Conservation (phyloP, 2,888 invertebrate genomes). For the Eilema sororculum region DNA sequence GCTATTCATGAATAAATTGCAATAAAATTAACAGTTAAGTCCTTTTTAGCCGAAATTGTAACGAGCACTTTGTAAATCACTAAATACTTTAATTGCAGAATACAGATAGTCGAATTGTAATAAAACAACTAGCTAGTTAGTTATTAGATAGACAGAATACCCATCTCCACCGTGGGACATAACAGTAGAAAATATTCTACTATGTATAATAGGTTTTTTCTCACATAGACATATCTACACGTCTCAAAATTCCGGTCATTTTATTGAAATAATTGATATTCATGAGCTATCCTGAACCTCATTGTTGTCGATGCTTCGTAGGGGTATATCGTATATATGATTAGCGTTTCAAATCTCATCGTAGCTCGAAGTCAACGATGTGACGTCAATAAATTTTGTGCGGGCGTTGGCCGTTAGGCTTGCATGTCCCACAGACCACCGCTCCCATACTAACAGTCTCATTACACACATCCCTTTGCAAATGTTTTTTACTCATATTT, state of each 20-base stretch:
- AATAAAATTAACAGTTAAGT: not conserved
- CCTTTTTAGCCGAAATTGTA: not conserved
- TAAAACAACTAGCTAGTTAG: not conserved
- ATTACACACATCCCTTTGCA: slow-evolving; percentile 72
- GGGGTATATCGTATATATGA: slow-evolving; percentile 48
- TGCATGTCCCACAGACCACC: slow-evolving; percentile 60
- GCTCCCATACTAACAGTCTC: slow-evolving; percentile 70
- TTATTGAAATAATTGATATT: slow-evolving; percentile 45
- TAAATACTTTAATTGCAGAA: too few species aligned
- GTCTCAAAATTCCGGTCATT: slow-evolving; percentile 37
- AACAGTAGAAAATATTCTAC: slow-evolving; percentile 4
- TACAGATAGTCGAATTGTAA: too few species aligned
- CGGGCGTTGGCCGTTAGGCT: slow-evolving; percentile 70
- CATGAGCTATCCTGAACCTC: slow-evolving; percentile 34
- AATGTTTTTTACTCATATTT: slow-evolving; percentile 71
- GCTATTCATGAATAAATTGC: not conserved
- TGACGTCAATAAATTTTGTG: slow-evolving; percentile 63
- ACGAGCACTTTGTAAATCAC: not conserved
- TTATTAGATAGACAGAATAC: not conserved
- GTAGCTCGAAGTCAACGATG: slow-evolving; percentile 59
- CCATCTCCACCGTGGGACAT: slow-evolving; percentile 5
- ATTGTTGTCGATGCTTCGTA: slow-evolving; percentile 42
- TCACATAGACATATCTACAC: slow-evolving; percentile 19
- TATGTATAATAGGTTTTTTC: slow-evolving; percentile 25
- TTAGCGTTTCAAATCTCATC: slow-evolving; percentile 68